Percentiles rank a stretch among this genome's conserved stretches.
These are phyloP conservation scores for Odontomyia ornata DNA, from an alignment of 2,888 invertebrate species.

Conservation along the genomic window DNA sequence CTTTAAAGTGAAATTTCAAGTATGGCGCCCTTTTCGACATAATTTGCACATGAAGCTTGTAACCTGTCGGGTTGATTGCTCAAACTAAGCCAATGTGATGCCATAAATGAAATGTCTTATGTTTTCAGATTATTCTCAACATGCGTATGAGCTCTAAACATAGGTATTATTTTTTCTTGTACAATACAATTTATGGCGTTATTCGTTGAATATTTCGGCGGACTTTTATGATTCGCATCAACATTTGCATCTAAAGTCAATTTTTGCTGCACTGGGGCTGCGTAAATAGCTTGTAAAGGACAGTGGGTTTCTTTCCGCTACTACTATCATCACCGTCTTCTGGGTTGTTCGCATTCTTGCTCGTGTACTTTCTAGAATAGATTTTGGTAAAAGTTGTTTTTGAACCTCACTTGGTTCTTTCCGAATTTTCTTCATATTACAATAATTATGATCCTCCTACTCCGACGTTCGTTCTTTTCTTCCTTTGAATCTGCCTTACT, in stretches of 20 bases:
- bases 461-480: constrained; percentile 85
- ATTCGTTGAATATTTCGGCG: constrained; percentile 50
- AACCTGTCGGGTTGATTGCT: constrained; percentile 84
- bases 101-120: constrained; percentile 64
- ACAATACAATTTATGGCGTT: constrained; percentile 45
- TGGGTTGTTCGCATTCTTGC: constrained; percentile 28
- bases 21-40: constrained; percentile 85
- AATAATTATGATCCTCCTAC: constrained; percentile 93
- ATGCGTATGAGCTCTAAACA: constrained; percentile 74
- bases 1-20: constrained; percentile 86
- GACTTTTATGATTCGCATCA: constrained; percentile 36
- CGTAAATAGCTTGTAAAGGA: constrained; percentile 78
- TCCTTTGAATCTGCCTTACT: constrained; percentile 66
- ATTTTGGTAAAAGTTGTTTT: constrained; percentile 71
- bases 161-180: constrained; percentile 66
- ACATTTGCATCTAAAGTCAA: constrained; percentile 47
- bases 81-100: constrained; percentile 80
- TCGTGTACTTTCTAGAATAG: constrained; percentile 66
- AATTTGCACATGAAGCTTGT: constrained; percentile 83
- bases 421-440: constrained; percentile 91
- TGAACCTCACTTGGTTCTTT: constrained; percentile 71
- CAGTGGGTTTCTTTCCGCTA: constrained; percentile 71
- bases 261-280: constrained; percentile 72
- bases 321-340: constrained; percentile 49
- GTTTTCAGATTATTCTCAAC: constrained; percentile 73